Percentiles rank a stretch among this genome's conserved stretches.
phyloP scores from a whole-genome alignment of 2,797 vertebrate species.

The Nannoperca australis region DNA sequence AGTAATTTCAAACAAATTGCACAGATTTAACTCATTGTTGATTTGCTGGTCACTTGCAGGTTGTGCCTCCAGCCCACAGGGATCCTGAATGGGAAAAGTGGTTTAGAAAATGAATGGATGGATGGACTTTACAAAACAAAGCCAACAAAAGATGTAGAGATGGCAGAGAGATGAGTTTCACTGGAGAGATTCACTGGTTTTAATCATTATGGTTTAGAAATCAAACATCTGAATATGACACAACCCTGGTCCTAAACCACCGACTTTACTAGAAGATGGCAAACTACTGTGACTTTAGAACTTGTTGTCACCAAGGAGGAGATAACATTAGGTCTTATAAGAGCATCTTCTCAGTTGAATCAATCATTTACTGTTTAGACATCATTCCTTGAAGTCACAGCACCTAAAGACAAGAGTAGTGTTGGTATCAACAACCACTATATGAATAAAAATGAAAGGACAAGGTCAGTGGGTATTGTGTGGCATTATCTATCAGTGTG shows the following conservation, averaged over 20 bases:
- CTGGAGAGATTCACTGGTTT: not conserved
- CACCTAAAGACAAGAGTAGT: not conserved
- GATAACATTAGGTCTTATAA: not conserved
- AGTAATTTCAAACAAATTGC: not conserved
- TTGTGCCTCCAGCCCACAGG: not conserved
- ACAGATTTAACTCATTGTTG: not conserved
- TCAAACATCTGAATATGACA: not conserved
- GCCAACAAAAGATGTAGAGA: not conserved
- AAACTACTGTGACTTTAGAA: not conserved
- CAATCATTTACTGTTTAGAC: not conserved
- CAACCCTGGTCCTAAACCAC: not conserved
- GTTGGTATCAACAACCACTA: not conserved
- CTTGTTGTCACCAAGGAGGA: not conserved
- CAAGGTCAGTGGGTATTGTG: not conserved
- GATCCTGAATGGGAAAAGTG: not conserved
- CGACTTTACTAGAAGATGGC: not conserved
- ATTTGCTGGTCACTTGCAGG: not conserved
- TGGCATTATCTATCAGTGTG: not conserved
- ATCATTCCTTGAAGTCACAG: constrained; percentile 4
- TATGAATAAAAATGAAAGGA: not conserved
- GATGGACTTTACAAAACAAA: not conserved
- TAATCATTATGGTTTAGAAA: not conserved
- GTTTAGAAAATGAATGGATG: not conserved
- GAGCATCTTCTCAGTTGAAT: not conserved
- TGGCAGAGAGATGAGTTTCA: too few relatives aligned